phyloP scores from a whole-genome alignment of 1,140 invertebrate species.

The Ceratoteleas bidentatus region DNA sequence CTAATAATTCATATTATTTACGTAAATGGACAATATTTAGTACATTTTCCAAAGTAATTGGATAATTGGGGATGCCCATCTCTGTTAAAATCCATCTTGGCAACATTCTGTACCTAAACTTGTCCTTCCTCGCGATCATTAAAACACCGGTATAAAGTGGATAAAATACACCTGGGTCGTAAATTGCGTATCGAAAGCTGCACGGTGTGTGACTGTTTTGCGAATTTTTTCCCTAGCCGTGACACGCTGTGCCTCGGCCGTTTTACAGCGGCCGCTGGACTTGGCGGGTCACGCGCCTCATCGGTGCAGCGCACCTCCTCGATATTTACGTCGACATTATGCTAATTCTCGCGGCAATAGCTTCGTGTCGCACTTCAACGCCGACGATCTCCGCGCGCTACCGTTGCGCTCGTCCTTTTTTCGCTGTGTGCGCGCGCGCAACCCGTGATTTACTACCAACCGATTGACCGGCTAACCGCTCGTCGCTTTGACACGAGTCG shows the following conservation, averaged over 20 bases:
- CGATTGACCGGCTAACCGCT: conserved; percentile 67
- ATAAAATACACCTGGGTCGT: conserved; percentile 39
- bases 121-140: conserved; percentile 27
- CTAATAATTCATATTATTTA: no score
- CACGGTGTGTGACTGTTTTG: conserved; percentile 44
- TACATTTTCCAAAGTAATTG: no score
- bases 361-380: conserved; percentile 75
- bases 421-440: conserved; percentile 56
- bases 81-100: no score
- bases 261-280: conserved; percentile 67
- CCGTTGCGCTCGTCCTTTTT: conserved; percentile 65
- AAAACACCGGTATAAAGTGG: conserved; percentile 30
- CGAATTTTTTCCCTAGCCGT: conserved; percentile 51
- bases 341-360: conserved; percentile 74
- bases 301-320: conserved; percentile 61
- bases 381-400: conserved; percentile 68
- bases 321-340: conserved; percentile 76
- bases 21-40: no score
- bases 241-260: conserved; percentile 42
- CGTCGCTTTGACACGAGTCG: conserved; percentile 56
- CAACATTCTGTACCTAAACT: no score
- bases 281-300: conserved; percentile 66
- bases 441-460: conserved; percentile 72
- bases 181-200: conserved; percentile 48
- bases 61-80: no score